Percentiles rank a stretch among this genome's conserved stretches.
phyloP scores from a whole-genome alignment of 2,113 vertebrate genomes.

The Tychaedon coryphoeus region DNA sequence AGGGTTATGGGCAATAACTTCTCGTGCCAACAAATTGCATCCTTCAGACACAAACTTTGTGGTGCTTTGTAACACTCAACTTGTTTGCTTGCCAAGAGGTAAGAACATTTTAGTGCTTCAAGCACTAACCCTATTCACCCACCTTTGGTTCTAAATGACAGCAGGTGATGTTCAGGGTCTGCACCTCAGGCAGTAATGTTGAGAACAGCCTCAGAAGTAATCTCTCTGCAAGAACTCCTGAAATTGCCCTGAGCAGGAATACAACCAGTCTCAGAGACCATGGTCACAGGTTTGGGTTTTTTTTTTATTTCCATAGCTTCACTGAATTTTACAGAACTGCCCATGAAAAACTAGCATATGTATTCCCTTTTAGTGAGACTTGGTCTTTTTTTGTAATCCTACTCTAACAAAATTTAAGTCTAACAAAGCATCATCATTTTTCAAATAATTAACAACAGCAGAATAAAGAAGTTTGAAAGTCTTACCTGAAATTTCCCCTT shows the following conservation, averaged over 20 bases:
- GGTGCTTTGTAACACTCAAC: background rate
- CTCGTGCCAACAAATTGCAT: background rate
- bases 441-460: background rate
- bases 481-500: background rate
- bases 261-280: background rate
- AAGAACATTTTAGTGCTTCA: background rate
- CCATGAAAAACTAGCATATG: accelerated
- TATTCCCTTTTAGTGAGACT: background rate
- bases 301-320: background rate
- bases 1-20: background rate
- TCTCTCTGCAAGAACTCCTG: background rate
- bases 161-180: background rate
- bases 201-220: background rate
- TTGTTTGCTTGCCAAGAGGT: background rate
- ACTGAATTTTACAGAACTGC: background rate
- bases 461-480: background rate
- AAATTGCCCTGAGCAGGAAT: background rate
- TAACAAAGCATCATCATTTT: background rate
- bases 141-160: background rate
- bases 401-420: too few relatives aligned
- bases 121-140: accelerated
- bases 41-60: background rate
- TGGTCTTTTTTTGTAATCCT: accelerated
- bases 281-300: background rate
- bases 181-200: accelerated